Evolutionary conservation across 2,797 vertebrate species (phyloP).

Genomic region (Danio tinwini): DNA sequence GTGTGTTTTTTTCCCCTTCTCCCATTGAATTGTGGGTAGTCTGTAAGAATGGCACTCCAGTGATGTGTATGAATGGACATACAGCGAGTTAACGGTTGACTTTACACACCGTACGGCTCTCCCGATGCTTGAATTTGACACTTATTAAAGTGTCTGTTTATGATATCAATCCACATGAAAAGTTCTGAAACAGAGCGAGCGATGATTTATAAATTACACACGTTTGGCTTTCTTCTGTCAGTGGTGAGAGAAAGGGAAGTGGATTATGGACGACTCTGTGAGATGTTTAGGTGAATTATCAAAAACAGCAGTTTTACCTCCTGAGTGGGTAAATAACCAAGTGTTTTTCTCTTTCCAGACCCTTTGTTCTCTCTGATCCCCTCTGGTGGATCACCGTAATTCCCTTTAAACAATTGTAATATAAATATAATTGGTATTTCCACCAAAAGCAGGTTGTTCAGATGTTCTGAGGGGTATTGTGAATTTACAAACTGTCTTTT

Average conservation of each 20-base stretch:
- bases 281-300: not conserved
- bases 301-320: not conserved
- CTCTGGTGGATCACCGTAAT: not conserved
- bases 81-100: not conserved
- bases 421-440: not conserved
- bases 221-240: not conserved
- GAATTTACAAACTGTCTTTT: too few species aligned
- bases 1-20: not conserved
- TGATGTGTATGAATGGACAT: not conserved
- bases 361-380: not conserved
- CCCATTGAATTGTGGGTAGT: constrained; percentile 16
- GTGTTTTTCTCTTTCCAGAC: not conserved
- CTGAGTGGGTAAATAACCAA: constrained; percentile 7
- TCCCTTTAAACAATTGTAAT: not conserved
- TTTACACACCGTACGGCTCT: not conserved
- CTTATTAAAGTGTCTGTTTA: constrained; percentile 9
- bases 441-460: not conserved
- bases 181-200: not conserved
- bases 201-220: not conserved
- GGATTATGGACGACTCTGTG: not conserved
- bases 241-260: not conserved
- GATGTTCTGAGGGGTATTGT: too few species aligned
- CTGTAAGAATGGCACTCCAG: constrained; percentile 17
- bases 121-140: not conserved
- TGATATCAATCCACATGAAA: not conserved